Conservation (phyloP, 2,888 invertebrate genomes). For the Dicranocentrus wangi region DNA sequence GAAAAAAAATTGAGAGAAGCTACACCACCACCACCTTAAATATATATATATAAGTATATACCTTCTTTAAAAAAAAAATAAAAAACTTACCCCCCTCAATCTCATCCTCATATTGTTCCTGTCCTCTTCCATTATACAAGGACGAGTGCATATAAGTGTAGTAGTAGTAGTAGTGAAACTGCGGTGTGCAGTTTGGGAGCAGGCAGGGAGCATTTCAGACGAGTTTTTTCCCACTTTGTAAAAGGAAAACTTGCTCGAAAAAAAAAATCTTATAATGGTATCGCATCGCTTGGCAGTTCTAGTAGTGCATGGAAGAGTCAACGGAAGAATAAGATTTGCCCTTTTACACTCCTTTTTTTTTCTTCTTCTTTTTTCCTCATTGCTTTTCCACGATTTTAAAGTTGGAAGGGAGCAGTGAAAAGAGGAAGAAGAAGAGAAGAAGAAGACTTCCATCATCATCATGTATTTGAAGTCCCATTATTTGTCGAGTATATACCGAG, state of each 20-base stretch:
- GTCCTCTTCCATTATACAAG: conserved; percentile 11
- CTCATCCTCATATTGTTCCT: conserved; percentile 33
- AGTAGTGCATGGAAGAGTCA: no score
- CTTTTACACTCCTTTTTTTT: conserved; percentile 13
- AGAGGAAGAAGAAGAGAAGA: not conserved
- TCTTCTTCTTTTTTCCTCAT: conserved; percentile 9
- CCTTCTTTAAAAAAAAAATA: no score
- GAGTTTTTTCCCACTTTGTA: conserved; percentile 4
- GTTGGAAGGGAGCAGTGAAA: not conserved
- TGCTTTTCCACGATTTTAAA: conserved; percentile 9
- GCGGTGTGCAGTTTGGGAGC: conserved; percentile 29
- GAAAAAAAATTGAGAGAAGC: conserved; percentile 22
- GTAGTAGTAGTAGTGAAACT: conserved; percentile 11
- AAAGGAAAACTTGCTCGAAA: conserved; percentile 3
- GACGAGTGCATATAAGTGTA: conserved; percentile 16
- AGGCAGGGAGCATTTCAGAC: not conserved
- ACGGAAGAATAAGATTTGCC: conserved; percentile 11
- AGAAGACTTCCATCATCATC: not conserved
- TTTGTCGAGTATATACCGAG: no score
- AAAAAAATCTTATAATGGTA: conserved; percentile 17
- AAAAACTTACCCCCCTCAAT: conserved; percentile 29
- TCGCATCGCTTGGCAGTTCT: no score
- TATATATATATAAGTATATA: not conserved
- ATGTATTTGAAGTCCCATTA: conserved; percentile 32
- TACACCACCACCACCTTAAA: not conserved